phyloP scores from a whole-genome alignment of 2,888 invertebrate species.

The Acheta domesticus region DNA sequence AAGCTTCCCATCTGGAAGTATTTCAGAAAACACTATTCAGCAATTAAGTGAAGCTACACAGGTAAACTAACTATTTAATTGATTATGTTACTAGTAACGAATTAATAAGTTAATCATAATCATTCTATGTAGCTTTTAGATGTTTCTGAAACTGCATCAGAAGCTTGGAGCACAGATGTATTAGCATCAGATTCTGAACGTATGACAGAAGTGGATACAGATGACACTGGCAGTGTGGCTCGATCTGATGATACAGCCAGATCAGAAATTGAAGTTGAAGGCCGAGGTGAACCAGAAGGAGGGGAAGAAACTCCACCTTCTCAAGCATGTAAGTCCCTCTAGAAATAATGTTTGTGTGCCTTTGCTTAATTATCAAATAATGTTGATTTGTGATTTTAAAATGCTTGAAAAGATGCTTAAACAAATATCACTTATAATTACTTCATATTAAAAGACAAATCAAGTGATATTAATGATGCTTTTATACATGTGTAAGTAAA shows the following conservation, averaged over 20 bases:
- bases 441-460: too few relatives aligned
- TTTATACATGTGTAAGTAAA: background rate
- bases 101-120: conserved; percentile 32
- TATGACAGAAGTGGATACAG: conserved; percentile 78
- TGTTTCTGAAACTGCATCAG: conserved; percentile 88
- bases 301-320: conserved; percentile 49
- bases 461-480: too few relatives aligned
- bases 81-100: background rate
- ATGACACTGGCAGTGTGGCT: conserved; percentile 63
- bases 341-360: background rate
- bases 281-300: conserved; percentile 49
- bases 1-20: conserved; percentile 27
- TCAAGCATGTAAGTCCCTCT: conserved; percentile 27
- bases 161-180: conserved; percentile 98
- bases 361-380: background rate
- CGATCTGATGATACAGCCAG: conserved; percentile 74
- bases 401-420: too few relatives aligned
- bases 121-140: conserved; percentile 54
- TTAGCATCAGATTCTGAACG: conserved; percentile 88
- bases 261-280: conserved; percentile 51
- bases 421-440: too few relatives aligned
- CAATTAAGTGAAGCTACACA: conserved; percentile 46
- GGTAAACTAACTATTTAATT: conserved; percentile 40
- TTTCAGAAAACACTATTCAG: conserved; percentile 30
- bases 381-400: background rate